A percentile compares a stretch with the other conserved stretches of the same genome.
Conservation (phyloP, 1,140 invertebrate genomes). For the Meloidogyne hapla region DNA sequence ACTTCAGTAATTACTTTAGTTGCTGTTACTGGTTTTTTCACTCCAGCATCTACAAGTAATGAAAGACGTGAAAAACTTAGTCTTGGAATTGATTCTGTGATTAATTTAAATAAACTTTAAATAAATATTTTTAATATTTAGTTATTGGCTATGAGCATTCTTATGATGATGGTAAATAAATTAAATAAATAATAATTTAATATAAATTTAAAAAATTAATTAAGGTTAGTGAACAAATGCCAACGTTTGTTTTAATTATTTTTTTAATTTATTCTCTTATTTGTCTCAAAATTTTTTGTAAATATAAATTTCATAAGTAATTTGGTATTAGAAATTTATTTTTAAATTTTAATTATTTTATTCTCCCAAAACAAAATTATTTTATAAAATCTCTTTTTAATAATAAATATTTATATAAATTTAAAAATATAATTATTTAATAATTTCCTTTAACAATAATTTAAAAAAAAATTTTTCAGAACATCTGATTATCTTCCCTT, state of each 20-base stretch:
- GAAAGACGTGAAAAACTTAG: constrained; percentile 60
- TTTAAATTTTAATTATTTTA: too few species aligned
- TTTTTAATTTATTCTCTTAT: neutral
- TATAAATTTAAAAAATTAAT: neutral
- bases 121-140: constrained; percentile 8
- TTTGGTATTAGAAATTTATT: too few species aligned
- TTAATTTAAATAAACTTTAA: neutral
- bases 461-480: constrained; percentile 1
- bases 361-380: too few species aligned
- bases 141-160: constrained; percentile 63
- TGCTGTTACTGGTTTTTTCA: constrained; percentile 64
- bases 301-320: too few species aligned
- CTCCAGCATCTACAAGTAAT: constrained; percentile 63
- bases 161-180: constrained; percentile 56
- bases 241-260: constrained; percentile 50
- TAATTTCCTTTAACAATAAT: neutral
- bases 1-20: constrained; percentile 63
- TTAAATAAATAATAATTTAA: neutral
- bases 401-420: too few species aligned
- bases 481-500: constrained; percentile 56
- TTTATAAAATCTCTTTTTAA: too few species aligned
- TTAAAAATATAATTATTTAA: too few species aligned
- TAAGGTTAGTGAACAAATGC: constrained; percentile 42
- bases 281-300: too few species aligned
- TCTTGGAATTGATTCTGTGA: constrained; percentile 59